A percentile compares a stretch with the other conserved stretches of the same genome.
These are phyloP conservation scores for Notolabrus celidotus DNA, from an alignment of 2,797 vertebrate species.

Conservation along the genomic window DNA sequence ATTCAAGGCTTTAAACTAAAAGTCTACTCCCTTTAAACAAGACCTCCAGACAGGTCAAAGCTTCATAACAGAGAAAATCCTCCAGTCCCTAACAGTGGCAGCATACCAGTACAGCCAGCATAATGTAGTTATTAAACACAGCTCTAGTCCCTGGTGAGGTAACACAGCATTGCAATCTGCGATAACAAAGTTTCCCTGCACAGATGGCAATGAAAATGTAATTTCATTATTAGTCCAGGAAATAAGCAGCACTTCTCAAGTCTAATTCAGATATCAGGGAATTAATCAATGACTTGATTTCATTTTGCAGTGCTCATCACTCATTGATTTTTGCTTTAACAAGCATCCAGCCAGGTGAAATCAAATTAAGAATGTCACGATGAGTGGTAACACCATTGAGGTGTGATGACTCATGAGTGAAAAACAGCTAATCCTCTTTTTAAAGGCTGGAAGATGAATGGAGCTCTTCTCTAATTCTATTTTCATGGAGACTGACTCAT, in stretches of 20 bases:
- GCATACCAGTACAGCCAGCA: neutral
- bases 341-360: conserved; percentile 66
- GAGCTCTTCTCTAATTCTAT: conserved; percentile 54
- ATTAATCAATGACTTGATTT: conserved; percentile 59
- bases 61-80: neutral
- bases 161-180: conserved; percentile 1
- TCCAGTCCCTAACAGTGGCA: neutral
- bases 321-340: conserved; percentile 56
- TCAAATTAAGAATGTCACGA: conserved; percentile 64
- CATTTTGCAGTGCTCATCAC: conserved; percentile 47
- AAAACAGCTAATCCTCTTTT: conserved; percentile 61
- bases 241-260: conserved; percentile 20
- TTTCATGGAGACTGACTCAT: conserved; percentile 50
- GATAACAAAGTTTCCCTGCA: conserved; percentile 14
- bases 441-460: conserved; percentile 42
- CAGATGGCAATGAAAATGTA: conserved; percentile 9
- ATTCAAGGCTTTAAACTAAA: neutral
- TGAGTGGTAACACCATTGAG: conserved; percentile 54
- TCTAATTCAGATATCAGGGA: conserved; percentile 51
- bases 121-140: neutral
- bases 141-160: neutral
- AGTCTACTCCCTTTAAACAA: neutral
- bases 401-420: conserved; percentile 61
- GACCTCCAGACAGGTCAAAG: neutral
- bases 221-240: conserved; percentile 29